These are phyloP conservation scores for Neodiprion pinetum DNA, from an alignment of 1,140 invertebrate genomes.

Conservation along the genomic window DNA sequence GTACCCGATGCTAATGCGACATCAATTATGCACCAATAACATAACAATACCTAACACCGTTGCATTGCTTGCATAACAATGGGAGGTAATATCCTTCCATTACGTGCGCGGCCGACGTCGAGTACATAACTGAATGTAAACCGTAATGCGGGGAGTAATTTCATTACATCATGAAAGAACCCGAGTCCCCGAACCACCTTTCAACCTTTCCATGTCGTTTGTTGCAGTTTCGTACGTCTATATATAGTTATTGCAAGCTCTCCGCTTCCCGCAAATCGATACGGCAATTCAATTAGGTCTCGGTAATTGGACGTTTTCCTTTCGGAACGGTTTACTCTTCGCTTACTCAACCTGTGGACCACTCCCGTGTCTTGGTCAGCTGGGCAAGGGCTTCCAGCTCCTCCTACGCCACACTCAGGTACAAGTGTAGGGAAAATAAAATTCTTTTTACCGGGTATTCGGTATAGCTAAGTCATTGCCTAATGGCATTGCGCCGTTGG, in stretches of 20 bases:
- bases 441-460: too few species aligned
- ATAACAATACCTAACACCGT: slow-evolving; percentile 55
- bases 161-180: slow-evolving; percentile 27
- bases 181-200: neutral
- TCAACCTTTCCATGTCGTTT: neutral
- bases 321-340: neutral
- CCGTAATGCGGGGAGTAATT: slow-evolving; percentile 49
- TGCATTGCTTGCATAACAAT: slow-evolving; percentile 55
- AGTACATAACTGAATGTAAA: slow-evolving; percentile 38
- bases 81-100: slow-evolving; percentile 45
- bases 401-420: neutral
- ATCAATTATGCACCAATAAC: slow-evolving; percentile 57
- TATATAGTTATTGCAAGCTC: slow-evolving; percentile 1
- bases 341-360: slow-evolving; percentile 5
- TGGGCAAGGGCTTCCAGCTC: neutral
- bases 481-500: too few species aligned
- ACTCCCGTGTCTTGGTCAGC: neutral
- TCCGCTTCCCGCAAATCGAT: neutral
- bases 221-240: neutral
- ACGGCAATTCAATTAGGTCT: slow-evolving; percentile 5
- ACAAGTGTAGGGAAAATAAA: too few species aligned
- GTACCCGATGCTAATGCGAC: slow-evolving; percentile 50
- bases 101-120: slow-evolving; percentile 32
- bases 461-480: too few species aligned
- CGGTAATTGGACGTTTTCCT: slow-evolving; percentile 1